phyloP scores from a whole-genome alignment of 2,113 vertebrate genomes.

The Daphoenositta chrysoptera region DNA sequence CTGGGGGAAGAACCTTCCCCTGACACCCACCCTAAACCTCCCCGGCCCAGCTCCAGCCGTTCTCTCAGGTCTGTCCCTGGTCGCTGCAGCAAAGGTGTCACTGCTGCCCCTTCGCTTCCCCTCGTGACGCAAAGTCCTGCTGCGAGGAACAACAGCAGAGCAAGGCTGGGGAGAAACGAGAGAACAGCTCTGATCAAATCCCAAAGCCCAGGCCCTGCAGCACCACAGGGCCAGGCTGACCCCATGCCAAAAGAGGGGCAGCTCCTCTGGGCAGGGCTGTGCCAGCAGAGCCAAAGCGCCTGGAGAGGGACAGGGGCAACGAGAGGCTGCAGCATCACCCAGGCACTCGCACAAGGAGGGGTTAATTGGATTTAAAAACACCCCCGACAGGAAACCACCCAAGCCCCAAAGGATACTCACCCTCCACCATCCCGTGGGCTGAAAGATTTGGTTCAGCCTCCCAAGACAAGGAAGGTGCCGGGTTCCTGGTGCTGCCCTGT shows the following conservation, averaged over 20 bases:
- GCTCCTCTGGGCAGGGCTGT: neutral
- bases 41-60: accelerated
- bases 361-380: neutral
- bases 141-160: neutral
- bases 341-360: accelerated
- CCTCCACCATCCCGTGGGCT: accelerated
- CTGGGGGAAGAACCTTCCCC: neutral
- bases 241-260: accelerated
- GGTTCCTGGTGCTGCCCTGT: neutral
- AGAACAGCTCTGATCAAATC: neutral
- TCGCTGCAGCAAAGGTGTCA: neutral
- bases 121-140: neutral
- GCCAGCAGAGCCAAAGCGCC: neutral
- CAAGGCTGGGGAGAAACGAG: neutral
- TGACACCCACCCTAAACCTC: too few relatives aligned
- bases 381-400: accelerated
- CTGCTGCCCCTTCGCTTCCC: neutral
- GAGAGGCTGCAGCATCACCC: accelerated
- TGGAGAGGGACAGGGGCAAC: accelerated
- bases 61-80: neutral
- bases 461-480: accelerated
- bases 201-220: neutral
- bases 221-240: neutral
- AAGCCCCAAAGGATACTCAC: neutral
- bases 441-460: neutral